phyloP scores from a whole-genome alignment of 2,888 invertebrate genomes.

The Euzetes globulus region DNA sequence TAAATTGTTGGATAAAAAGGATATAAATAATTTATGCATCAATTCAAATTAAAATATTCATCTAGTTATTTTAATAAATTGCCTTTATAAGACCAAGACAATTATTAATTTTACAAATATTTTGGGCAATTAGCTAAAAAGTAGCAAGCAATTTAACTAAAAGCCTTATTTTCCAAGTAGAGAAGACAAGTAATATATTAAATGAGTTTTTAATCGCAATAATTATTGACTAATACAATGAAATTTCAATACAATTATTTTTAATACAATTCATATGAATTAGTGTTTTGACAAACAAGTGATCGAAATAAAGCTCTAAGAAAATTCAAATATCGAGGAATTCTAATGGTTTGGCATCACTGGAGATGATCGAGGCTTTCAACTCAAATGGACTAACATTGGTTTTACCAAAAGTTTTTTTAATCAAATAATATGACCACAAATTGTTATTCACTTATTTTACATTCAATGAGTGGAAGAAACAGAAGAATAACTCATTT shows the following conservation, averaged over 20 bases:
- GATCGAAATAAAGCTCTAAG: background rate
- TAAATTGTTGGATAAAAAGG: too few relatives aligned
- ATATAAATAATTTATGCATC: too few relatives aligned
- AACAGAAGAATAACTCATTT: background rate
- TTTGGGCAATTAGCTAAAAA: too few relatives aligned
- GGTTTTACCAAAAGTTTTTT: background rate
- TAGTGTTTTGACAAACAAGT: conserved; percentile 2
- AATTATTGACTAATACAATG: background rate
- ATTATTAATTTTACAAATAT: too few relatives aligned
- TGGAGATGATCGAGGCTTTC: too few relatives aligned
- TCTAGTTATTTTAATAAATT: too few relatives aligned
- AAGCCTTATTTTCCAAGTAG: too few relatives aligned
- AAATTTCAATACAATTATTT: background rate
- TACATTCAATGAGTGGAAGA: background rate
- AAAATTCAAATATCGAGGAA: background rate
- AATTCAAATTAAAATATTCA: too few relatives aligned
- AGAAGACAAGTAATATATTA: too few relatives aligned
- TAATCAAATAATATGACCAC: conserved; percentile 3
- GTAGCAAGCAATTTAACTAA: too few relatives aligned
- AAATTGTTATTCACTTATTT: background rate
- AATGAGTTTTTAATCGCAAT: background rate
- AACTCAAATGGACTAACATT: background rate
- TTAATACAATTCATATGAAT: background rate
- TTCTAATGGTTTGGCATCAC: background rate
- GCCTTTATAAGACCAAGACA: too few relatives aligned